These are phyloP conservation scores for Porites lobata DNA, from an alignment of 92 coral and sea anemone genomes.

Conservation along the genomic window DNA sequence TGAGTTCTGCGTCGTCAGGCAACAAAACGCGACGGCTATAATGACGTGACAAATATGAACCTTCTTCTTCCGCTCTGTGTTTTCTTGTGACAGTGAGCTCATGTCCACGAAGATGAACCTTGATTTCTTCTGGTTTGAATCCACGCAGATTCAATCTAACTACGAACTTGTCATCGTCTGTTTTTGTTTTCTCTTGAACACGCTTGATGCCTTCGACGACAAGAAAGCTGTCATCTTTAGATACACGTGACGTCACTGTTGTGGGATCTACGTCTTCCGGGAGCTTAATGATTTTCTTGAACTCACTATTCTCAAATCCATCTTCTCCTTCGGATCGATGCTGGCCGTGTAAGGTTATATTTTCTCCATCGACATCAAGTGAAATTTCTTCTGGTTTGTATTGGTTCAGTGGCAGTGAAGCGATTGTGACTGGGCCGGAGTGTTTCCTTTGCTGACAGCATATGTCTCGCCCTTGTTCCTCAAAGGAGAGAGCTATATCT, in stretches of 20 bases:
- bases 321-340: constrained; percentile 52
- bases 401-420: constrained; percentile 38
- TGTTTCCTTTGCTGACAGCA: neutral
- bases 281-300: constrained; percentile 52
- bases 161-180: constrained; percentile 1
- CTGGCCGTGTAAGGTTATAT: constrained; percentile 52
- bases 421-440: constrained; percentile 29
- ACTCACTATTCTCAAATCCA: constrained; percentile 55
- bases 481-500: too few relatives aligned
- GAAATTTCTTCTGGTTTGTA: constrained; percentile 59
- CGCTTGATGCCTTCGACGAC: constrained; percentile 44
- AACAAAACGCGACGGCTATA: constrained; percentile 36
- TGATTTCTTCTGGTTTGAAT: constrained; percentile 23
- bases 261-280: constrained; percentile 60
- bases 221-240: constrained; percentile 52
- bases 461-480: too few relatives aligned
- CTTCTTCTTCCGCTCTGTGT: constrained; percentile 31
- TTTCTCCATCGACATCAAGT: constrained; percentile 59
- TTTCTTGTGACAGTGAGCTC: neutral
- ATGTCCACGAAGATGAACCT: constrained; percentile 8
- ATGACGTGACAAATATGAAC: constrained; percentile 41
- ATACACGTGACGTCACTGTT: constrained; percentile 56
- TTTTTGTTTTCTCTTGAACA: neutral
- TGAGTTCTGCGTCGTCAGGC: constrained; percentile 52
- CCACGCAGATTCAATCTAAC: constrained; percentile 6